Evolutionary conservation across 2,888 invertebrate species (phyloP).

Genomic region (Phaonia tiefii): DNA sequence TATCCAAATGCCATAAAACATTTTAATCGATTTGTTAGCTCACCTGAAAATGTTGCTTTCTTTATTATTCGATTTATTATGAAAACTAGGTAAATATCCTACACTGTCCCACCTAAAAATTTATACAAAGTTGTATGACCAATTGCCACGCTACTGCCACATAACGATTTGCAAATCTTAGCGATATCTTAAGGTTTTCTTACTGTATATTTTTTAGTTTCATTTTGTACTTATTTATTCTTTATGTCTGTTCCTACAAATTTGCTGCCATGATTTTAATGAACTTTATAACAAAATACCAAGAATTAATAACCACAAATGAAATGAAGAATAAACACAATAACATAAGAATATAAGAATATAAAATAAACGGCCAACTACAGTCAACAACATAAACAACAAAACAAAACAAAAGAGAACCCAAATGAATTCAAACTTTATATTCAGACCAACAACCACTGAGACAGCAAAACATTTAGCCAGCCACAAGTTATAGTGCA

Average conservation of each 20-base stretch:
- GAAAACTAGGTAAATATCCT: too few species aligned
- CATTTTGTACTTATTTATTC: background rate
- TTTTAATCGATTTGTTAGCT: too few species aligned
- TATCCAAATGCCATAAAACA: too few species aligned
- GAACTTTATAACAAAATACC: conserved; percentile 34
- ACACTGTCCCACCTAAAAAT: too few species aligned
- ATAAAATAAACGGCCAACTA: conserved; percentile 43
- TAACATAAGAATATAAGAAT: conserved; percentile 21
- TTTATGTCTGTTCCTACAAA: background rate
- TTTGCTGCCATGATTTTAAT: conserved; percentile 43
- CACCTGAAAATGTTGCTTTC: too few species aligned
- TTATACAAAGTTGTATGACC: too few species aligned
- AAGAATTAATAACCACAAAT: conserved; percentile 45
- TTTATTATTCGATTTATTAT: too few species aligned
- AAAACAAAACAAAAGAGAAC: conserved; percentile 11
- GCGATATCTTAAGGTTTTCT: too few species aligned
- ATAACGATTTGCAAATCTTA: too few species aligned
- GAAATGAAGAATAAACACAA: background rate
- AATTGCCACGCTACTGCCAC: conserved; percentile 12
- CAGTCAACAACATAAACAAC: conserved; percentile 20
- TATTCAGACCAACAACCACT: conserved; percentile 45
- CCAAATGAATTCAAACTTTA: conserved; percentile 34
- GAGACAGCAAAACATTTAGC: conserved; percentile 40
- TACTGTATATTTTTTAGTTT: background rate
- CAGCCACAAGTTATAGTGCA: conserved; percentile 47